Conservation (phyloP, 2,113 vertebrate genomes). For the Neolamprologus modestus region DNA sequence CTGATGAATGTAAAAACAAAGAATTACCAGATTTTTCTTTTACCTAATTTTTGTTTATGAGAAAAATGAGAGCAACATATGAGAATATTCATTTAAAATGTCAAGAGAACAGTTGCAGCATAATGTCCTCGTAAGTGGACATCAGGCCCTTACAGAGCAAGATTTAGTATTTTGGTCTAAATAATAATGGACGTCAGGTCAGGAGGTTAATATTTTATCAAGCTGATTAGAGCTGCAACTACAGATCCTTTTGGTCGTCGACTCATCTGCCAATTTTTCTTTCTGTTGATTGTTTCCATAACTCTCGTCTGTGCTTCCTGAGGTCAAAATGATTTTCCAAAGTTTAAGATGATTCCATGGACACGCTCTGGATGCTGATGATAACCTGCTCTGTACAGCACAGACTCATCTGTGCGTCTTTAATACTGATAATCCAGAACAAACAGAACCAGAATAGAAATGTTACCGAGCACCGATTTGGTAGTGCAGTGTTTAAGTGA, state of each 20-base stretch:
- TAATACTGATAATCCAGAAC: neutral
- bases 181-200: neutral
- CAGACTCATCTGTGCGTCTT: neutral
- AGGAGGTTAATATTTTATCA: neutral
- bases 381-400: neutral
- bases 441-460: neutral
- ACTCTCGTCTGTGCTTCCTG: neutral
- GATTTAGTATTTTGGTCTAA: no score
- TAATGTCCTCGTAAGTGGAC: no score
- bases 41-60: neutral
- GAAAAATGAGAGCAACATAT: neutral
- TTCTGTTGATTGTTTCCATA: neutral
- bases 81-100: accelerated
- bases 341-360: neutral
- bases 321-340: neutral
- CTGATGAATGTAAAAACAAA: neutral
- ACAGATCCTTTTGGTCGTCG: neutral
- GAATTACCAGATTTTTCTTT: neutral
- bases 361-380: neutral
- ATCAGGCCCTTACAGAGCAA: no score
- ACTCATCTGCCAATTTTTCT: neutral
- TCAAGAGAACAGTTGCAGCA: neutral
- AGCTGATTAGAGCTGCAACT: neutral
- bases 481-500: neutral
- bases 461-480: neutral